phyloP scores from a whole-genome alignment of 2,888 invertebrate genomes.

The Calliphora vomitoria region DNA sequence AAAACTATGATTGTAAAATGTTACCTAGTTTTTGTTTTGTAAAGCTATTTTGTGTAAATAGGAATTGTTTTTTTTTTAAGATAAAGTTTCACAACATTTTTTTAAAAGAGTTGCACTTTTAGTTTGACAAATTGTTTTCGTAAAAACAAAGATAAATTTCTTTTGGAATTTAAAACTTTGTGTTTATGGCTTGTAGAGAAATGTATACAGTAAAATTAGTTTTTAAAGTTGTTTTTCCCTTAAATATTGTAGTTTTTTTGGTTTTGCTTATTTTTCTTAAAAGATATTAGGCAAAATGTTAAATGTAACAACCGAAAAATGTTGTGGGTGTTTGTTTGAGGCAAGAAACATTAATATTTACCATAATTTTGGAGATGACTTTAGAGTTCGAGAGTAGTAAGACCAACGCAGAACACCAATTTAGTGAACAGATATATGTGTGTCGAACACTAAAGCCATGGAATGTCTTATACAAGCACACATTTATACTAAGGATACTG shows the following conservation, averaged over 20 bases:
- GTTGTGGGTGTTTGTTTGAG: slow-evolving; percentile 64
- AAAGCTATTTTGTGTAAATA: neutral
- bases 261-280: slow-evolving; percentile 12
- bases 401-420: too few species aligned
- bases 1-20: slow-evolving; percentile 33
- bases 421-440: neutral
- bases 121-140: slow-evolving; percentile 44
- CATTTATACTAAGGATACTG: too few species aligned
- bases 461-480: too few species aligned
- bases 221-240: slow-evolving; percentile 50
- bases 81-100: slow-evolving; percentile 12
- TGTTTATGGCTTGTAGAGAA: neutral
- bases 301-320: slow-evolving; percentile 39
- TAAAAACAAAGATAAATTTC: slow-evolving; percentile 40
- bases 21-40: neutral
- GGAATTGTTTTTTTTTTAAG: neutral
- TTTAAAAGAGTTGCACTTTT: neutral
- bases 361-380: slow-evolving; percentile 32
- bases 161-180: slow-evolving; percentile 51
- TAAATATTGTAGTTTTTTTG: slow-evolving; percentile 27
- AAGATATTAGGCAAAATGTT: slow-evolving; percentile 59
- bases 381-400: neutral
- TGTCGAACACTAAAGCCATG: too few species aligned
- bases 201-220: neutral
- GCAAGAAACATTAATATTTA: slow-evolving; percentile 34